Conservation (phyloP, 2,888 invertebrate species). For the Cistogaster globosa region DNA sequence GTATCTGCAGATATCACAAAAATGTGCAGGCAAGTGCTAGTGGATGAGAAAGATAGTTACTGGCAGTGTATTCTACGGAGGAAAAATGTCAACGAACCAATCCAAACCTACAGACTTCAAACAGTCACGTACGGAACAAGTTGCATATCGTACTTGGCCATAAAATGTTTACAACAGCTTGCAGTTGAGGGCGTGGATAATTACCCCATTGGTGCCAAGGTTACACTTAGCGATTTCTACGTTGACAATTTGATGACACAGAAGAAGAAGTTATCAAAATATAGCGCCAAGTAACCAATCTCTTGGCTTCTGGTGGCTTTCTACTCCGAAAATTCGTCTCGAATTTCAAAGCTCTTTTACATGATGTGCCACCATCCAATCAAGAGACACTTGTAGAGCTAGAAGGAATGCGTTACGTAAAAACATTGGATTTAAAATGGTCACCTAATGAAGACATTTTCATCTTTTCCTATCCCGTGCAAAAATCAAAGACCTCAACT, state of each 20-base stretch:
- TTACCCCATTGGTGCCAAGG: conserved; percentile 67
- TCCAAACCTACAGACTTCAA: conserved; percentile 20
- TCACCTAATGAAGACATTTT: conserved; percentile 48
- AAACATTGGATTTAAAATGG: conserved; percentile 62
- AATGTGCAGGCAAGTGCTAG: conserved; percentile 67
- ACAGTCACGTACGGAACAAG: conserved; percentile 67
- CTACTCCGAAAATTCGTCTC: conserved; percentile 66
- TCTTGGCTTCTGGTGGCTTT: conserved; percentile 60
- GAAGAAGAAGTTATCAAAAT: conserved; percentile 60
- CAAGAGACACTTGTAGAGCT: conserved; percentile 50
- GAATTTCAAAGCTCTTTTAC: conserved; percentile 40
- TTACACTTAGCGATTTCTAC: conserved; percentile 68
- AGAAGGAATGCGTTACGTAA: conserved; percentile 49
- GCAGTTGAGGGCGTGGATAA: conserved; percentile 41
- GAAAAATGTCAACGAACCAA: neutral
- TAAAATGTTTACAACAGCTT: conserved; percentile 33
- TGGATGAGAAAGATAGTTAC: conserved; percentile 27
- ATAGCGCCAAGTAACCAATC: conserved; percentile 42
- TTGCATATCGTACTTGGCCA: conserved; percentile 58
- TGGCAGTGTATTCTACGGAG: conserved; percentile 69
- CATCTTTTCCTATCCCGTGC: conserved; percentile 24
- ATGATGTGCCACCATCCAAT: conserved; percentile 34
- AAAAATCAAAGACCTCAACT: neutral
- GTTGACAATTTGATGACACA: conserved; percentile 70
- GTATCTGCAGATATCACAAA: conserved; percentile 68